These are phyloP conservation scores for Agrochola circellaris DNA, from an alignment of 2,888 invertebrate genomes.

Conservation along the genomic window DNA sequence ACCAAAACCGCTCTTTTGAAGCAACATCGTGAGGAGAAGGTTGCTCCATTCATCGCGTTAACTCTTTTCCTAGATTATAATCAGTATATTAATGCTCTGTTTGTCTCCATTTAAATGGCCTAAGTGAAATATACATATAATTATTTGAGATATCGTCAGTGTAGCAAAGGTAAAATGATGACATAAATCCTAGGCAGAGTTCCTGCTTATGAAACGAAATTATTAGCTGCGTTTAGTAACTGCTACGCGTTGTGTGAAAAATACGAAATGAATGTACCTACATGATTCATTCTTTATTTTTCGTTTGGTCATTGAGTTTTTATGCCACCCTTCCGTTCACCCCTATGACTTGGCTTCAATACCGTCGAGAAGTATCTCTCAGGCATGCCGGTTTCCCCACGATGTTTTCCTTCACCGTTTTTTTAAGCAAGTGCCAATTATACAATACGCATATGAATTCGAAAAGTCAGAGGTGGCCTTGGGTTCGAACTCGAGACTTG, in stretches of 20 bases:
- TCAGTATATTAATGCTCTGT: conserved; percentile 24
- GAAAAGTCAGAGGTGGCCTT: too few species aligned
- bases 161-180: conserved; percentile 17
- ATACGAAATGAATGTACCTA: neutral
- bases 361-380: too few species aligned
- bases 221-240: conserved; percentile 11
- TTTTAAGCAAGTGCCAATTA: too few species aligned
- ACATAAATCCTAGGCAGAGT: conserved; percentile 5
- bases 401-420: too few species aligned
- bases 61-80: conserved; percentile 32
- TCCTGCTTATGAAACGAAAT: conserved; percentile 47
- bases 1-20: conserved; percentile 15
- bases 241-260: neutral
- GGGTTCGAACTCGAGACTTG: too few species aligned
- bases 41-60: conserved; percentile 3
- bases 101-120: conserved; percentile 8
- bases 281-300: too few species aligned
- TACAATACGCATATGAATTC: too few species aligned
- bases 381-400: too few species aligned
- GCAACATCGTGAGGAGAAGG: neutral
- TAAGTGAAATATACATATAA: conserved; percentile 43
- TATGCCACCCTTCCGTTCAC: too few species aligned
- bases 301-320: too few species aligned
- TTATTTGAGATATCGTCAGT: conserved; percentile 35
- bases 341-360: too few species aligned